phyloP scores from a whole-genome alignment of 92 coral and sea anemone genomes.

The Meandrina meandrites region DNA sequence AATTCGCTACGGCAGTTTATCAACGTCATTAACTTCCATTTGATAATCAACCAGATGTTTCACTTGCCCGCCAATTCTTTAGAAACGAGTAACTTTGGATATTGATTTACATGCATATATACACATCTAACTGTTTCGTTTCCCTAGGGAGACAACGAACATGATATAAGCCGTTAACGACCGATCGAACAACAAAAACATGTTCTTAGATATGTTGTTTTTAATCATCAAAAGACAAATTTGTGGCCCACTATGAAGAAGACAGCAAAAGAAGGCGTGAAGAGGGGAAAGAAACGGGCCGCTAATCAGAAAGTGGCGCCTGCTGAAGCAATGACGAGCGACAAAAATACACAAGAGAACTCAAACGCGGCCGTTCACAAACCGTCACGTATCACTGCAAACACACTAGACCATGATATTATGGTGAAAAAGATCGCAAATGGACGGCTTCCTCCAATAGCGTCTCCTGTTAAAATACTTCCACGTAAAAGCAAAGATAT shows the following conservation, averaged over 20 bases:
- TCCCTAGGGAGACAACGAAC: constrained; percentile 3
- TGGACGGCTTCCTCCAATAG: constrained; percentile 33
- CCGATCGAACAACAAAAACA: constrained; percentile 4
- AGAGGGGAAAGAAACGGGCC: constrained; percentile 17
- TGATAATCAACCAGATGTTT: no score
- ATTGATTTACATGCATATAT: neutral
- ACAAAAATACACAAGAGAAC: neutral
- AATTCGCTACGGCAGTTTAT: no score
- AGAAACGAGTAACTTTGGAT: neutral
- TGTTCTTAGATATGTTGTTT: neutral
- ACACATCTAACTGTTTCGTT: neutral
- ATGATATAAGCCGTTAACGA: neutral
- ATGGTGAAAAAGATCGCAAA: neutral
- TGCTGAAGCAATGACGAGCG: constrained; percentile 6
- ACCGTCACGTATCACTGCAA: neutral
- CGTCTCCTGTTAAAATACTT: constrained; percentile 1
- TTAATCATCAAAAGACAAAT: no score
- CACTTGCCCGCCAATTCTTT: neutral
- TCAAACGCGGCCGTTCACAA: neutral
- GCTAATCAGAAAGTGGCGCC: constrained; percentile 25
- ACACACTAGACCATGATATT: neutral
- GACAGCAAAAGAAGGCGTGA: constrained; percentile 20
- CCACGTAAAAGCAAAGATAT: neutral
- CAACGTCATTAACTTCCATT: no score
- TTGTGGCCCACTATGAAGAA: neutral